Percentiles rank a stretch among this genome's conserved stretches.
Evolutionary conservation across 2,113 vertebrate genomes (phyloP).

Genomic region (Chaetodon trifascialis): DNA sequence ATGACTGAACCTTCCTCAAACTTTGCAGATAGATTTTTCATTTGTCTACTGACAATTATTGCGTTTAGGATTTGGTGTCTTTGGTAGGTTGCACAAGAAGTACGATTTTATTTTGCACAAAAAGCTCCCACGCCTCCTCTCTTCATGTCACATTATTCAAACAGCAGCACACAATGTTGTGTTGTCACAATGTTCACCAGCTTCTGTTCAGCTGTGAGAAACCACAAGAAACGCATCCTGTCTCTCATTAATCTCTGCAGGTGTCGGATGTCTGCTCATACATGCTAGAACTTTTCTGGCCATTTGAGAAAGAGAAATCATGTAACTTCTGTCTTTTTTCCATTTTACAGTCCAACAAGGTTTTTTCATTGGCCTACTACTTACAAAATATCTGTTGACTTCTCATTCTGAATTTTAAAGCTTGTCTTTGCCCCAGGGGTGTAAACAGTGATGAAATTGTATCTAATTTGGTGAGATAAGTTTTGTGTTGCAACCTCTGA

Average conservation of each 20-base stretch:
- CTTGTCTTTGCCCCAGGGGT: conserved; percentile 48
- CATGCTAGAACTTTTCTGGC: conserved; percentile 16
- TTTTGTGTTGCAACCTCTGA: conserved; percentile 41
- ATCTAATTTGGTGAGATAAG: conserved; percentile 64
- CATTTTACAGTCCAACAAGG: conserved; percentile 1
- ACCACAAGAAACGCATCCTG: neutral
- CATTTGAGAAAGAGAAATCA: conserved; percentile 22
- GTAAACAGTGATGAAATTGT: conserved; percentile 73
- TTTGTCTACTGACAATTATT: conserved; percentile 39
- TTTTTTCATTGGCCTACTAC: conserved; percentile 12
- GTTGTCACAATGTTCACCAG: conserved; percentile 10
- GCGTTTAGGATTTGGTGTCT: conserved; percentile 21
- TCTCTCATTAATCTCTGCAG: conserved; percentile 30
- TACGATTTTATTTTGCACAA: conserved; percentile 12
- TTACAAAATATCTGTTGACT: conserved; percentile 41
- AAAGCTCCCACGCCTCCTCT: neutral
- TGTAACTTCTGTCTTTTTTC: neutral
- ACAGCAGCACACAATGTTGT: conserved; percentile 4
- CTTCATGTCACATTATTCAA: conserved; percentile 30
- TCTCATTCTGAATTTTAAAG: conserved; percentile 51
- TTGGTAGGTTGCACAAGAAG: conserved; percentile 25
- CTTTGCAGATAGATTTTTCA: conserved; percentile 41
- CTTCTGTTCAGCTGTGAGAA: conserved; percentile 27
- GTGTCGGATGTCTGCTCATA: conserved; percentile 34
- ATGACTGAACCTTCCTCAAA: conserved; percentile 42